Evolutionary conservation across 2,113 vertebrate species (phyloP), one percentile per base, ranked within the genome.

Genomic region (Corythaeola cristata): DNA sequence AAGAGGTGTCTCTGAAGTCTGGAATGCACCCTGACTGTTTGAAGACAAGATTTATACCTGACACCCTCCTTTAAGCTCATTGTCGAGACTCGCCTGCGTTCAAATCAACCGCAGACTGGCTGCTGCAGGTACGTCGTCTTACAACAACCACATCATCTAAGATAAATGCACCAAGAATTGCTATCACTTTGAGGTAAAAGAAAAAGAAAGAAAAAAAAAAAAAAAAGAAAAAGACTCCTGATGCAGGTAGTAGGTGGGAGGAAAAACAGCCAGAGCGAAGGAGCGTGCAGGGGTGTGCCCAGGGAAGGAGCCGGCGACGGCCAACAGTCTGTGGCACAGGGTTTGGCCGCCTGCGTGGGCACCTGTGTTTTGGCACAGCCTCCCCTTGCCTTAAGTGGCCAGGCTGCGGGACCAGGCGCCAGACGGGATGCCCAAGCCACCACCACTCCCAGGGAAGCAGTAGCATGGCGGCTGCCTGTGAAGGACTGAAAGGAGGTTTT

Each of bases 1-100:
- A 97, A 98, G 97, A 97, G 91, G 96, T 96, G 95, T 97, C 98
- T 98, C 98, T 98, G 98, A 98, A 98, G 98, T 98, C 98, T 98
- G 98, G 98, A 99, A 99, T 99, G 98, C 93, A 97, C 97, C 81
- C 89, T 95, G 87, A 56, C 97, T 98, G 97, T 98, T 98, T 98
- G 98, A 99, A 98, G 98, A 93, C 95, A 88, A 98, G 98, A 98
- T 98, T 98, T 98, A 98, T 97, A 98, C 98, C 96, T 98, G 98
- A 98, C 98, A 98, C 97, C 97, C 98, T 98, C 95, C 95, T 98
- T 96, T 97, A 97, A 96, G 97, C 97, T 97, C 97, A 96, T 97
- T 99, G 99, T 99, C 91, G 95, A 98, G 99, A 98, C 99, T 99
- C 98, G 99, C 97, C 98, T 98, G 97, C 91, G 97, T 99, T 99